A percentile compares a stretch with the other conserved stretches of the same genome.
Evolutionary conservation across 2,113 vertebrate species (phyloP).

Genomic region (Bambusicola thoracicus): DNA sequence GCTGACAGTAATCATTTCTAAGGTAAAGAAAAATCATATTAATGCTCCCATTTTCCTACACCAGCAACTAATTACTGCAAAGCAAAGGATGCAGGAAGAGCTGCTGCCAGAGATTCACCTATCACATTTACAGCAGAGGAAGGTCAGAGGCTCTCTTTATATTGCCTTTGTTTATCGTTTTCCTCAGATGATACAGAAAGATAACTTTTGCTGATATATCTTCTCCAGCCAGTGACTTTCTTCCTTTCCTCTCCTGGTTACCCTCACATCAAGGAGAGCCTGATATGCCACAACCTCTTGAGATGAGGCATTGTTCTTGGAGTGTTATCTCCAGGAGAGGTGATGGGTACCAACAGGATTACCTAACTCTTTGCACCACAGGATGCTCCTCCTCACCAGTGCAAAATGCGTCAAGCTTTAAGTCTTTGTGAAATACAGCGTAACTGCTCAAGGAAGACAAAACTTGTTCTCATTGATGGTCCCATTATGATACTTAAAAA

Average conservation of each 20-base stretch:
- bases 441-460: neutral
- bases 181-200: neutral
- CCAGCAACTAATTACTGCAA: fast-evolving
- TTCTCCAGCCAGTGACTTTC: neutral
- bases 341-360: neutral
- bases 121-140: neutral
- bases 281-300: neutral
- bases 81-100: neutral
- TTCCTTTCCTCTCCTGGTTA: neutral
- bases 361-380: neutral
- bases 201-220: neutral
- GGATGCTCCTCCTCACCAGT: fast-evolving
- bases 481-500: neutral
- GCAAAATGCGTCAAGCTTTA: neutral
- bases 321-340: neutral
- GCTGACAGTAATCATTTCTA: neutral
- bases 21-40: neutral
- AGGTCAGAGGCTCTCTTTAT: fast-evolving
- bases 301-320: neutral
- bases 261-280: fast-evolving
- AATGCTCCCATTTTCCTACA: neutral
- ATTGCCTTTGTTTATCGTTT: neutral
- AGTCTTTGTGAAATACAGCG: neutral
- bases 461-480: fast-evolving
- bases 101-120: neutral